Evolutionary conservation across 1,140 invertebrate species (phyloP), one percentile per base, ranked within the genome.

Genomic region (Prorops nasuta): DNA sequence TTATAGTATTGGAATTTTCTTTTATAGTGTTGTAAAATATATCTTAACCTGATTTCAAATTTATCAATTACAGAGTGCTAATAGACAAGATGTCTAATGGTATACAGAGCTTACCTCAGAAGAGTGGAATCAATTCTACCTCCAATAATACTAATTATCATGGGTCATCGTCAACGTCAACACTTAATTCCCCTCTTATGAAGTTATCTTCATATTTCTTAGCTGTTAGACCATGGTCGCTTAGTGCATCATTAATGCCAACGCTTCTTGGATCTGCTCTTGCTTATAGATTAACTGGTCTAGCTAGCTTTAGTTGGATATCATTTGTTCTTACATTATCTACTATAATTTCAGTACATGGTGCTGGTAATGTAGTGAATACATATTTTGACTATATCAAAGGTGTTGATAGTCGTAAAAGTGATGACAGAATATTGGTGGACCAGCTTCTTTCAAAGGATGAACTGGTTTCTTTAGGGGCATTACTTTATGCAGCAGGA

Each of bases 331-430:
- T 94, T 1, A 94, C 92, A 1, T 76, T 91, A 17, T 83, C 92
- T 36, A 95, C 91, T 1, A 86, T 94, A 6, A 78, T 96, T 40
- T 92, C 89, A 12, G 94, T 97, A 2, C 94, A 97, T 72, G 92
- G 92, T 39, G 94, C 94, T 44, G 94, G 94, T 28, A 97, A 97
- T 77, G 86, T 97, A n/a, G 94, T 98, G 1, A 97, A 98, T 69
- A 97, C 94, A 0, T 97, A 96, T 72, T 96, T 88, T 70, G 94
- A 97, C 77, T 98, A 91, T 70, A 83, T 92, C 6, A 92, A 92
- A 78, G 94, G 94, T 21, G 93, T 97, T 34, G 94, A 96, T 67
- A 91, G 88, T 67, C 84, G 91, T 43, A 92, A 91, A 76, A 91
- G 90, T 61, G 93, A 96, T 64, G 94, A 98, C 69, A 83, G 93